Evolutionary conservation across 2,888 invertebrate species (phyloP), one percentile per base, ranked within the genome.

Genomic region (Operophtera brumata): DNA sequence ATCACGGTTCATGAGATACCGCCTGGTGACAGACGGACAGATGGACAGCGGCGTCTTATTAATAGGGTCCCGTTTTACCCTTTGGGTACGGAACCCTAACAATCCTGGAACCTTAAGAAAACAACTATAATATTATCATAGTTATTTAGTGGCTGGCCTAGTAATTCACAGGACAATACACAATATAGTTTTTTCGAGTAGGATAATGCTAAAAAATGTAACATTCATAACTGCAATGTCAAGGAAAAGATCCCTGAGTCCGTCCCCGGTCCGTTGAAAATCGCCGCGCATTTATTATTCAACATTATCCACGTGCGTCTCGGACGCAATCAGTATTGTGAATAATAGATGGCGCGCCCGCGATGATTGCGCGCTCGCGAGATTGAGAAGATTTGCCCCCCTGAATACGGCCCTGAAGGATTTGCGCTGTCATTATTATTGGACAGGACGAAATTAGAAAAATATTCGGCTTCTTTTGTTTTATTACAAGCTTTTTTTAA

Each of bases 321-420:
- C 83, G 84, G 84, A 89, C 90, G 86, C 90, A 90, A 90, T 90
- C 90, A 90, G 85, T 87, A 88, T 87, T 76, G 79, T 90, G 84
- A 90, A 90, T 90, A 87, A 90, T 90, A 78, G 79, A 90, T 89
- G 79, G 62, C 55, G 58, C 70, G 63, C 65, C 64, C 61, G 74
- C 77, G 85, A 87, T 87, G 86, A 89, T 86, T 86, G 84, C 76
- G 73, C 70, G 72, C 78, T 81, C 85, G 80, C 78, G 87, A 88
- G 87, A 90, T 88, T 86, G 73, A 64, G 75, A 80, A 83, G 85
- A 86, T 84, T 85, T 83, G 65, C 69, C 72, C 65, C 65, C 71
- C 65, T 64, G 53, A 75, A 67, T 74, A 60, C 73, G 66, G 65
- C 73, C 68, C 81, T 79, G 51, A 44, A 51, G 73, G 82, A 84